Evolutionary conservation across 1,140 invertebrate species (phyloP).

Genomic region (Panonychus citri): DNA sequence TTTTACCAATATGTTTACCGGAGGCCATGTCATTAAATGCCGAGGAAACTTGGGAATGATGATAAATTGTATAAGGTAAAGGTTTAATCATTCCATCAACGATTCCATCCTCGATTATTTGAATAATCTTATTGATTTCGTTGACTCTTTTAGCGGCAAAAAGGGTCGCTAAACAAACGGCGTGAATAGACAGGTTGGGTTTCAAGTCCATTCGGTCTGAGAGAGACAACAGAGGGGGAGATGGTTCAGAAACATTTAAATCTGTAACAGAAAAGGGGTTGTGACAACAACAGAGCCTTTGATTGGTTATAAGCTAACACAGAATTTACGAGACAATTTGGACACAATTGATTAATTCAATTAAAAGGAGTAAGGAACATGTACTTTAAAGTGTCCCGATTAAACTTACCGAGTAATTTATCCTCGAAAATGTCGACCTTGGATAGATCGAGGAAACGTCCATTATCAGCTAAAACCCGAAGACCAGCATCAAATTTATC

Average conservation of each 20-base stretch:
- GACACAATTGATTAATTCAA: neutral
- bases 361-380: no score
- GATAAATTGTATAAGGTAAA: constrained; percentile 52
- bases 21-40: constrained; percentile 83
- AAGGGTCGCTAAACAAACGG: constrained; percentile 75
- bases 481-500: constrained; percentile 71
- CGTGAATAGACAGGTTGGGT: constrained; percentile 88
- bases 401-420: constrained; percentile 65
- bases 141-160: constrained; percentile 33
- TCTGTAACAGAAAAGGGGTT: constrained; percentile 40
- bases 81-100: constrained; percentile 57
- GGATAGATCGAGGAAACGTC: constrained; percentile 81
- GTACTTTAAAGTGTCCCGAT: no score
- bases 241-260: neutral
- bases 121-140: neutral
- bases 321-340: neutral
- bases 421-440: constrained; percentile 89
- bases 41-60: constrained; percentile 61
- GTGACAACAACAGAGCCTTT: no score
- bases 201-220: constrained; percentile 32
- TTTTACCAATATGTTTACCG: constrained; percentile 89
- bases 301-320: neutral
- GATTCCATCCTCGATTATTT: constrained; percentile 54
- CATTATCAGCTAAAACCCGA: constrained; percentile 62
- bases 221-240: constrained; percentile 25